Evolutionary conservation across 64 coral and sea anemone species (phyloP).

Genomic region (Stylophora pistillata): DNA sequence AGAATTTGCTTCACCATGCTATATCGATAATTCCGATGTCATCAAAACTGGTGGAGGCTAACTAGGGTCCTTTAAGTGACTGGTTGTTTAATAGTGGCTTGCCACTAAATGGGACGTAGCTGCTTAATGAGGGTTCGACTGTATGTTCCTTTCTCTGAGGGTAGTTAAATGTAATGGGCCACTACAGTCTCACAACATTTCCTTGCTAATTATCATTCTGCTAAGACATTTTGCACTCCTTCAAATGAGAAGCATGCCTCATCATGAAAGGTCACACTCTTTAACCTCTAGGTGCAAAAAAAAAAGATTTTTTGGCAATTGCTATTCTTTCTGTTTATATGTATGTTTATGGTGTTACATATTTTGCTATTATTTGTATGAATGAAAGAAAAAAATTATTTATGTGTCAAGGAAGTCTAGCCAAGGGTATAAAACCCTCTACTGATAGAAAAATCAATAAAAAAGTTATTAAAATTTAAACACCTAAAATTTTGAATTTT

Average conservation of each 20-base stretch:
- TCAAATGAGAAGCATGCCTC: not conserved
- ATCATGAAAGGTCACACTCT: not conserved
- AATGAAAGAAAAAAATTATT: not conserved
- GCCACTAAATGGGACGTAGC: not conserved
- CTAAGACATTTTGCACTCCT: not conserved
- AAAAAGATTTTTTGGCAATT: not conserved
- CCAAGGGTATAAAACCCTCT: not conserved
- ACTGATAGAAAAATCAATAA: not conserved
- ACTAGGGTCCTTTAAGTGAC: too few species aligned
- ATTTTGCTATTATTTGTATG: too few species aligned
- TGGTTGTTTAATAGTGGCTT: not conserved
- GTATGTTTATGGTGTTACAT: not conserved
- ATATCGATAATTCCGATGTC: too few species aligned
- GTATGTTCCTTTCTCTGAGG: not conserved
- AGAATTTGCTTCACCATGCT: too few species aligned
- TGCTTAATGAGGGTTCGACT: not conserved
- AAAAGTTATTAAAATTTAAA: not conserved
- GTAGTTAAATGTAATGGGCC: not conserved
- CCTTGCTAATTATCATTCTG: not conserved
- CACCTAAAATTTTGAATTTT: not conserved
- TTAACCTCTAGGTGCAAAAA: not conserved
- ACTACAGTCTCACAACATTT: too few species aligned
- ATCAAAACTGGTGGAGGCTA: too few species aligned
- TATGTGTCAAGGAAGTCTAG: not conserved
- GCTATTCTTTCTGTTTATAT: not conserved